Conservation (phyloP, 2,113 vertebrate genomes). For the Lepus americanus region DNA sequence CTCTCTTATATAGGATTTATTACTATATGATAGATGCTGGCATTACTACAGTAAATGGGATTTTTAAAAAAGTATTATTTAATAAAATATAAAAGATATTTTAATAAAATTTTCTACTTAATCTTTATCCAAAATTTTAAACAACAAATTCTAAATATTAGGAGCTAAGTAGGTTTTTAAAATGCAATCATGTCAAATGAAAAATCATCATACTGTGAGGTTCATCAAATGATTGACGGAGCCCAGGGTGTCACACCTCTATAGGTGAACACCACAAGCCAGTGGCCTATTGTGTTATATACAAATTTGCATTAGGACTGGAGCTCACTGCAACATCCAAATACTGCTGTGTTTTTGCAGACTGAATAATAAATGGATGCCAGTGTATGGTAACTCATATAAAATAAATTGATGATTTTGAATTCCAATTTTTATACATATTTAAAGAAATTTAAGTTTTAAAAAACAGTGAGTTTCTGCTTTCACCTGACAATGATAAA, state of each 20-base stretch:
- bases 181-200: neutral
- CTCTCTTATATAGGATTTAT: neutral
- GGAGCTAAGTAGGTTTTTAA: neutral
- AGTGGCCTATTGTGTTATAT: neutral
- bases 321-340: neutral
- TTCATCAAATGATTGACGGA: neutral
- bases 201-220: neutral
- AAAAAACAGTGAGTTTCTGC: constrained; percentile 44
- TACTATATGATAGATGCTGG: neutral
- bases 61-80: neutral
- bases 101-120: constrained; percentile 6
- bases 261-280: neutral
- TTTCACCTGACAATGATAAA: constrained; percentile 68
- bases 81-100: constrained; percentile 3
- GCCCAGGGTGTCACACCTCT: neutral
- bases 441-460: constrained; percentile 50
- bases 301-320: neutral
- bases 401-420: constrained; percentile 50
- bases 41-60: neutral
- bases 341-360: neutral
- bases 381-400: constrained; percentile 30
- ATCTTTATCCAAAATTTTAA: constrained; percentile 25
- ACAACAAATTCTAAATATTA: neutral
- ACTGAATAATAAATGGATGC: neutral
- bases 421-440: constrained; percentile 51